Evolutionary conservation across 2,797 vertebrate species (phyloP).

Genomic region (Lates japonicus): DNA sequence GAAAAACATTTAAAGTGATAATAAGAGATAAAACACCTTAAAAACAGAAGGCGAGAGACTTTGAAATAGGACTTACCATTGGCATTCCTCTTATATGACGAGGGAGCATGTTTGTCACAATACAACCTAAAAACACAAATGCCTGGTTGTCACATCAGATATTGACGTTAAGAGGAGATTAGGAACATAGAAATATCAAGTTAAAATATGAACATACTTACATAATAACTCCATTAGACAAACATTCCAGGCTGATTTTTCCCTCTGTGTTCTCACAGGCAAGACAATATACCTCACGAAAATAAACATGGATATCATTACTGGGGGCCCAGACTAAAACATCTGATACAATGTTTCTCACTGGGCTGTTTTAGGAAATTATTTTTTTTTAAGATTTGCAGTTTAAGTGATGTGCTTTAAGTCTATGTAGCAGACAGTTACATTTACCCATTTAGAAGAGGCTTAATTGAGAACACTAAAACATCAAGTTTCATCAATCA

Average conservation of each 20-base stretch:
- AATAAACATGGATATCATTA: constrained; percentile 6
- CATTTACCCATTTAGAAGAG: no score
- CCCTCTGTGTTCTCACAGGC: constrained; percentile 47
- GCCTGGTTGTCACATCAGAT: constrained; percentile 2
- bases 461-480: no score
- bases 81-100: neutral
- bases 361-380: neutral
- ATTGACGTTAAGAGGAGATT: neutral
- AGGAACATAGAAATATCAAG: neutral
- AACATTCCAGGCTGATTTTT: constrained; percentile 36
- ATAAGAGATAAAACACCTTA: neutral
- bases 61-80: constrained; percentile 29
- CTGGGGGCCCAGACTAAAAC: neutral
- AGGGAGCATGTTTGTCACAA: constrained; percentile 51
- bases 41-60: neutral
- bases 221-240: constrained; percentile 16
- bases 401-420: neutral
- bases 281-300: constrained; percentile 37
- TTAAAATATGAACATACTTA: constrained; percentile 47
- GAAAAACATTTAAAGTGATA: neutral
- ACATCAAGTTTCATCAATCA: neutral
- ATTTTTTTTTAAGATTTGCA: neutral
- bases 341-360: neutral
- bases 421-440: neutral
- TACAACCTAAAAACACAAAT: constrained; percentile 48